Evolutionary conservation across 2,888 invertebrate species (phyloP), one percentile per base, ranked within the genome.

Genomic region (Campoplex capitator): DNA sequence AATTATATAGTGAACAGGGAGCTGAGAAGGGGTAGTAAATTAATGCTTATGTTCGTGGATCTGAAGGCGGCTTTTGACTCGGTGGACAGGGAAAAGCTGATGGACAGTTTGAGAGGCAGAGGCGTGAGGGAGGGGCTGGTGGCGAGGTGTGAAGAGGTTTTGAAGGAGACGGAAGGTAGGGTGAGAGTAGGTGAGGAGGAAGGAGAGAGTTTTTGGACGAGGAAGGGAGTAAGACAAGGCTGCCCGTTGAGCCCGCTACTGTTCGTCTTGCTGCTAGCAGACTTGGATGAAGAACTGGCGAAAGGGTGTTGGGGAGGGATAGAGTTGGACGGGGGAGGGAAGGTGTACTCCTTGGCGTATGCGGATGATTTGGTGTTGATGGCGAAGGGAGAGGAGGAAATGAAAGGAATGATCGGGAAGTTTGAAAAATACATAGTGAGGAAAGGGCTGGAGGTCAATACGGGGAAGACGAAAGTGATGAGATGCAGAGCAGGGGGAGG

Each of bases 261-360:
- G 3, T 76, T 65, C 32, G 42, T 58, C 1, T 23, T 62, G 42
- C 11, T 58, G 75, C 45, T 75, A 42, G 42, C n/a, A 9, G 18
- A 42, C 58, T 38, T 90, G 2, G 79, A 83, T 16, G 79, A 86
- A 0, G 75, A 56, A 1, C 74, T 79, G 78, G 62, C 35, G 58
- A 23, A 4, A 32, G 56, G 51, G 6, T 51, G 51, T 2, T 67
- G 67, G 67, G 67, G 32, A 7, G 67, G 67, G 11, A 35, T 67
- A 1, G 67, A 67, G 38, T 18, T 67, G 67, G 67, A 32, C 3
- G 67, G 38, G 38, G 67, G 38, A 1, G 18, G 67, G 38, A 67
- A 67, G 23, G 67, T 67, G 4, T 67, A 67, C 7, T 67, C 67
- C 18, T 67, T 67, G 67, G 67, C 67, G 16, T 67, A 67, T 18